These are phyloP conservation scores for Campodea augens DNA, from an alignment of 1,140 invertebrate species.

Conservation along the genomic window DNA sequence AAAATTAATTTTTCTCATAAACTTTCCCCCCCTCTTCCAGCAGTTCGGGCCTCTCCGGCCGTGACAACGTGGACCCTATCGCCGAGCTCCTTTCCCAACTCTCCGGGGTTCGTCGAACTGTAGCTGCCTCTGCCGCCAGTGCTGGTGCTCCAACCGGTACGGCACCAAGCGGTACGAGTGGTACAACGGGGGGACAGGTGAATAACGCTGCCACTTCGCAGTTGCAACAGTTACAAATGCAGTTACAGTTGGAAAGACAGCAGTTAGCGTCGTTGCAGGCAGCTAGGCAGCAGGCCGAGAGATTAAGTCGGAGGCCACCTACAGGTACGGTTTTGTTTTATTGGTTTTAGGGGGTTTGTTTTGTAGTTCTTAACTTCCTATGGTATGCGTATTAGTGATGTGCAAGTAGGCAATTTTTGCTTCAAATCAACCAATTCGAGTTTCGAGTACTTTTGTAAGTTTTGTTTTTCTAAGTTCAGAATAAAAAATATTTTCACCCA, in stretches of 20 bases:
- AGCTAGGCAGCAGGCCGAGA: background rate
- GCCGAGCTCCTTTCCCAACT: slow-evolving; percentile 81
- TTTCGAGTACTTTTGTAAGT: too few species aligned
- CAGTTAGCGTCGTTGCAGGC: slow-evolving; percentile 24
- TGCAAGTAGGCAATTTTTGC: too few species aligned
- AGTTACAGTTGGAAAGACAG: slow-evolving; percentile 66
- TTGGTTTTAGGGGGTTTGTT: too few species aligned
- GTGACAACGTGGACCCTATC: slow-evolving; percentile 85
- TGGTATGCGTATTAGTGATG: too few species aligned
- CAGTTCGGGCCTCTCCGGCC: slow-evolving; percentile 45
- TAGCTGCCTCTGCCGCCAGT: slow-evolving; percentile 10
- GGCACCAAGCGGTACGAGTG: slow-evolving; percentile 14
- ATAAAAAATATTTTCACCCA: too few species aligned
- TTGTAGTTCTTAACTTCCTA: too few species aligned
- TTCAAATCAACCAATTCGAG: too few species aligned
- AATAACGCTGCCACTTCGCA: slow-evolving; percentile 51
- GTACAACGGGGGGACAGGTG: slow-evolving; percentile 28
- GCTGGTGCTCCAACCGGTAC: slow-evolving; percentile 15
- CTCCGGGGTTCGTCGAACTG: slow-evolving; percentile 58
- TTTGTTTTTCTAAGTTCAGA: too few species aligned
- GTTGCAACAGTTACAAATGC: slow-evolving; percentile 74
- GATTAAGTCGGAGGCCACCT: background rate
- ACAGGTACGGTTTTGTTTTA: too few species aligned
- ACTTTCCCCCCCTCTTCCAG: background rate
- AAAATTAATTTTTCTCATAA: background rate